These are phyloP conservation scores for Apostichopus parvimensis DNA, from an alignment of 35 echinoderm and acorn worm genomes.

Conservation along the genomic window DNA sequence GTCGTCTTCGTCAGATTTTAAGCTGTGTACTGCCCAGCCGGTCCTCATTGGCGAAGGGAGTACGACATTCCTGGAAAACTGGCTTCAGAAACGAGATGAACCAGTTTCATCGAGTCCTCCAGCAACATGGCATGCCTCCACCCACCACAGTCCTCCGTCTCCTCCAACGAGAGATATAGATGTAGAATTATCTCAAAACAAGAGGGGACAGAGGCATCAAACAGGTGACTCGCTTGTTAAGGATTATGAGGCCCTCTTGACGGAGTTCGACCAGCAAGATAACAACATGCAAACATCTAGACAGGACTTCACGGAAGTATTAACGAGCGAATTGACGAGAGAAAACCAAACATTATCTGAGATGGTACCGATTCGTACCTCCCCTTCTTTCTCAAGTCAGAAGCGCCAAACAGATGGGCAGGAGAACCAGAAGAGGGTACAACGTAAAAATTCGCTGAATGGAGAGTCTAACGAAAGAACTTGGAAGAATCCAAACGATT, in stretches of 20 bases:
- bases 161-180: constrained; percentile 54
- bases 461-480: constrained; percentile 50
- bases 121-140: constrained; percentile 33
- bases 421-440: neutral
- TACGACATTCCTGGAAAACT: constrained; percentile 2
- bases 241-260: constrained; percentile 3
- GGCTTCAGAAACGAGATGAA: constrained; percentile 2
- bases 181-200: neutral
- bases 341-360: neutral
- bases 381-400: constrained; percentile 7
- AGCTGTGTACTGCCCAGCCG: constrained; percentile 38
- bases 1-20: constrained; percentile 11
- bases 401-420: neutral
- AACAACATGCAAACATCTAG: neutral
- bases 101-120: neutral
- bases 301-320: neutral
- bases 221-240: constrained; percentile 37
- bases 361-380: neutral
- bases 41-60: constrained; percentile 17
- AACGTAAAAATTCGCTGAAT: constrained; percentile 52
- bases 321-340: neutral
- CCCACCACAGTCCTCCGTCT: constrained; percentile 23
- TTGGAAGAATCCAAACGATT: constrained; percentile 76
- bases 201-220: constrained; percentile 12
- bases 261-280: constrained; percentile 14